phyloP scores from a whole-genome alignment of 1,140 invertebrate species.

The Hirudo medicinalis region DNA sequence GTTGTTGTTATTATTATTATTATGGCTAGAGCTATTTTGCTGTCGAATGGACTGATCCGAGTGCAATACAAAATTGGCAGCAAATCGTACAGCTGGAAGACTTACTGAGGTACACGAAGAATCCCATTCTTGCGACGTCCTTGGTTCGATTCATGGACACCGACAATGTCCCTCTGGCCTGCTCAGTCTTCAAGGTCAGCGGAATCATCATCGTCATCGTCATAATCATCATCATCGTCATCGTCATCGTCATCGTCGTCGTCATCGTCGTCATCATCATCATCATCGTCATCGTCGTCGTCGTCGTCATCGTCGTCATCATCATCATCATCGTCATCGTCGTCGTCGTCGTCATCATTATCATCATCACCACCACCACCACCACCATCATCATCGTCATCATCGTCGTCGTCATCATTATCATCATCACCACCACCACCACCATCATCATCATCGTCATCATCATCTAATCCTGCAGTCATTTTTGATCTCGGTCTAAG shows the following conservation, averaged over 20 bases:
- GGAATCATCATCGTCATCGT: constrained; percentile 22
- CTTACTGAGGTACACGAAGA: constrained; percentile 79
- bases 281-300: no score
- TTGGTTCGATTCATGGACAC: constrained; percentile 89
- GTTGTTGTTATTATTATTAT: constrained; percentile 5
- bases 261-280: neutral
- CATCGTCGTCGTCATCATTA: neutral
- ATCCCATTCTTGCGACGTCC: constrained; percentile 73
- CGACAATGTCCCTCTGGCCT: constrained; percentile 76
- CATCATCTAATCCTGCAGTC: neutral
- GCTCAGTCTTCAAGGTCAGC: constrained; percentile 71
- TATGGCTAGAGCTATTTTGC: neutral
- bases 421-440: no score
- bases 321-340: neutral
- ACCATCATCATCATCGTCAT: neutral
- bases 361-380: no score
- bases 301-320: neutral
- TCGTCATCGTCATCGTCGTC: no score
- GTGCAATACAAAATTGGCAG: constrained; percentile 20
- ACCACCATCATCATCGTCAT: neutral
- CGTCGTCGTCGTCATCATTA: neutral
- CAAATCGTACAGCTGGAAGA: constrained; percentile 75
- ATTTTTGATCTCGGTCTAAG: neutral
- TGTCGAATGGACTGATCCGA: no score
- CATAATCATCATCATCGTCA: neutral